Conservation (phyloP, 2,888 invertebrate genomes). For the Molorchus minor region DNA sequence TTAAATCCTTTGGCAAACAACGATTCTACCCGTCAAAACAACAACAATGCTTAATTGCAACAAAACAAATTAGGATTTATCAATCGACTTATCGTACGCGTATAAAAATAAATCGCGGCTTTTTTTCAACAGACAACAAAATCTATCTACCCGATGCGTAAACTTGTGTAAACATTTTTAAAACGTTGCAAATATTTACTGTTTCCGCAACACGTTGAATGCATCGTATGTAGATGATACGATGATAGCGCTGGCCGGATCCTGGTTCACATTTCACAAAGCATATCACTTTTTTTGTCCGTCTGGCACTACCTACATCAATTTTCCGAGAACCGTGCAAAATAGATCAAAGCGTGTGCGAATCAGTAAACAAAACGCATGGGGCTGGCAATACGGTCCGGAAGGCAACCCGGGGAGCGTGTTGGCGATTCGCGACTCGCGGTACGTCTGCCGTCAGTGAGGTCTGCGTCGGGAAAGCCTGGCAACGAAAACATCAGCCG, state of each 20-base stretch:
- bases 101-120: conserved; percentile 11
- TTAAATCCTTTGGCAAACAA: conserved; percentile 32
- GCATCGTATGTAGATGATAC: too few relatives aligned
- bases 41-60: conserved; percentile 26
- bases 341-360: conserved; percentile 64
- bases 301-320: conserved; percentile 19
- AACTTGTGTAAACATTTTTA: conserved; percentile 26
- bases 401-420: conserved; percentile 57
- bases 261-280: conserved; percentile 3
- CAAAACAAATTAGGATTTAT: conserved; percentile 27
- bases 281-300: conserved; percentile 19
- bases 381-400: conserved; percentile 49
- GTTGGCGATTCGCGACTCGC: conserved; percentile 35
- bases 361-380: conserved; percentile 66
- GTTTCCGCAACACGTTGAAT: conserved; percentile 4
- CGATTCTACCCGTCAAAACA: conserved; percentile 29
- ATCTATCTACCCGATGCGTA: conserved; percentile 17
- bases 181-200: conserved; percentile 28
- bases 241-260: conserved; percentile 1
- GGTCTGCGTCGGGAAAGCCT: background rate
- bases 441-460: conserved; percentile 61
- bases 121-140: conserved; percentile 6
- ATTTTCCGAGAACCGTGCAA: conserved; percentile 42
- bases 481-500: conserved; percentile 44
- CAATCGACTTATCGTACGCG: conserved; percentile 14